Evolutionary conservation across 2,113 vertebrate species (phyloP), one percentile per base, ranked within the genome.

Genomic region (Carollia perspicillata): DNA sequence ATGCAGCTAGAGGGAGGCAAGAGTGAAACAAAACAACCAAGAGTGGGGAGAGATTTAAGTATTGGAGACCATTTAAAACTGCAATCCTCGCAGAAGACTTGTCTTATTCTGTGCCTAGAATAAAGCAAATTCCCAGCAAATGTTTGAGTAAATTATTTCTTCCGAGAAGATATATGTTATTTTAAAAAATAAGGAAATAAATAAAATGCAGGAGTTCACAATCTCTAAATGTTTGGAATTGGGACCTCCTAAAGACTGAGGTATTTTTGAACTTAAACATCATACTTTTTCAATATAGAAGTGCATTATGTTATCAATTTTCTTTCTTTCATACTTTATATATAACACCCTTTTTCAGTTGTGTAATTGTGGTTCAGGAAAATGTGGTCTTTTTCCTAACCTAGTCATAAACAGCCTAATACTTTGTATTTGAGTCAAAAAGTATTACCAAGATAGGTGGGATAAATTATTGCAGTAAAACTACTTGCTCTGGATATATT

Each of bases 351-450:
- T 53, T 86, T 97, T 87, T 87, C 40, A 83, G 18, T n/a, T 83
- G 40, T 77, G 66, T 71, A 89, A 58, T 26, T 78, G 79, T 77
- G 47, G 44, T 92, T 85, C 5, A 51, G 69, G 78, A 89, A 94
- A 96, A 80, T 71, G 22, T 89, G 17, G n/a, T 93, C 74, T 91
- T 5, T 80, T 95, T 93, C n/a, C 23, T 90, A 66, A 85, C 10
- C 65, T 49, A 78, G 65, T 55, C 69, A 51, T 79, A 78, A 30
- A 30, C 7, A 72, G 42, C 37, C 18, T 72, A 68, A 37, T 74
- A 79, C 60, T 86, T 93, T 66, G 37, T 78, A 89, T 86, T 91
- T 93, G 40, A 89, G 22, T 91, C 18, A 84, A 91, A 97, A 93
- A 77, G 42, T 77, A 28, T 83, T 84, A 28, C 79, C 66, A 85